Conservation (phyloP, 2,888 invertebrate genomes). For the Timema cristinae region DNA sequence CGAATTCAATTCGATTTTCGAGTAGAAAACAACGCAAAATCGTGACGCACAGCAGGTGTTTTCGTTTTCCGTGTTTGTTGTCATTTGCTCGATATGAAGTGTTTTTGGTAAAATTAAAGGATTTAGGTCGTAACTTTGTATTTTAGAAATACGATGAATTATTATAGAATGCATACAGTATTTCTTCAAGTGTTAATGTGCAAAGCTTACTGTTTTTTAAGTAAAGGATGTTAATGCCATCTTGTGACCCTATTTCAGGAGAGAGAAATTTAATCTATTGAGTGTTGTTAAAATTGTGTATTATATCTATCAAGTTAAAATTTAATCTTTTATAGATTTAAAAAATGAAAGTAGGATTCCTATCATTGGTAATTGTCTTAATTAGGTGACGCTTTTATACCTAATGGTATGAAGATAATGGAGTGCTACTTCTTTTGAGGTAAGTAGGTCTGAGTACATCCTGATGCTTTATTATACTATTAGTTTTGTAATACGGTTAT, state of each 20-base stretch:
- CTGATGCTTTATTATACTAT: slow-evolving; percentile 1
- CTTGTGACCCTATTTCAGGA: slow-evolving; percentile 34
- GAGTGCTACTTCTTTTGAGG: slow-evolving; percentile 32
- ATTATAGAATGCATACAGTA: slow-evolving; percentile 23
- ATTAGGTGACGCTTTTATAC: slow-evolving; percentile 27
- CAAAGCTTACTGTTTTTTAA: slow-evolving; percentile 14
- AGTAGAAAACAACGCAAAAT: slow-evolving; percentile 31
- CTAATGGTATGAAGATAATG: slow-evolving; percentile 23
- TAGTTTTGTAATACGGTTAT: background rate
- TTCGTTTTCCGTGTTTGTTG: slow-evolving; percentile 34
- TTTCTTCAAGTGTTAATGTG: slow-evolving; percentile 12
- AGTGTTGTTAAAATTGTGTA: background rate
- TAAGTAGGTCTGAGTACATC: slow-evolving; percentile 31
- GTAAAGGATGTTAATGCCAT: slow-evolving; percentile 30
- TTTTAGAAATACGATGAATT: slow-evolving; percentile 23
- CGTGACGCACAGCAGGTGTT: slow-evolving; percentile 34
- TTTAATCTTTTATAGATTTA: background rate
- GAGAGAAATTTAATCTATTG: slow-evolving; percentile 23
- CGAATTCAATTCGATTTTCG: slow-evolving; percentile 8
- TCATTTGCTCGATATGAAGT: slow-evolving; percentile 25
- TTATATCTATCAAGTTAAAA: background rate
- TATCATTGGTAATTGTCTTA: background rate
- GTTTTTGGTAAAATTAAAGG: slow-evolving; percentile 22
- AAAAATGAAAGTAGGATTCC: background rate
- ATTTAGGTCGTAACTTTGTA: slow-evolving; percentile 24